phyloP scores from a whole-genome alignment of 2,113 vertebrate genomes.

The Galbula dea region DNA sequence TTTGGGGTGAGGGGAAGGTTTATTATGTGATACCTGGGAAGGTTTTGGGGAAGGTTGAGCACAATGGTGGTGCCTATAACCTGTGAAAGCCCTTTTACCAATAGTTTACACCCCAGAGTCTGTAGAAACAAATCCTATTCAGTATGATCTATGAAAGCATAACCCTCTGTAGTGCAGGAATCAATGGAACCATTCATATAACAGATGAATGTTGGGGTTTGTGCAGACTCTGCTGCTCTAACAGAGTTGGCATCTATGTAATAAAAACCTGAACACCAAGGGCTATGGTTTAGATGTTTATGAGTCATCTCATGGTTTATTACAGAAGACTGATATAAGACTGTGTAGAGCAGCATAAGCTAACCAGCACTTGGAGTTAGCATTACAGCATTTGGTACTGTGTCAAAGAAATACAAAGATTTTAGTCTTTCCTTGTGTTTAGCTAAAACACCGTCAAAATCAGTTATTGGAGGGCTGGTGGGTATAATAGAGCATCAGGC shows the following conservation, averaged over 20 bases:
- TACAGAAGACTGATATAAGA: conserved; percentile 9
- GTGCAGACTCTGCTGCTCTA: conserved; percentile 10
- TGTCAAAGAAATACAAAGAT: background rate
- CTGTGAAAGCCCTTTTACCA: background rate
- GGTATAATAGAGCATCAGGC: background rate
- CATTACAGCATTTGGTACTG: background rate
- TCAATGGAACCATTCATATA: conserved; percentile 56
- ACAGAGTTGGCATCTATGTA: conserved; percentile 53
- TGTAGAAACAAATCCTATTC: conserved; percentile 41
- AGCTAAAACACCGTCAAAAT: background rate
- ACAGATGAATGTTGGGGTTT: conserved; percentile 23
- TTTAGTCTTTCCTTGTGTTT: background rate
- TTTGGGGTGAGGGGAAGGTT: background rate
- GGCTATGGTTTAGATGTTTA: conserved; percentile 51
- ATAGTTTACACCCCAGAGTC: conserved; percentile 15
- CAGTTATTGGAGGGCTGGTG: background rate
- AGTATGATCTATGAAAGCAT: conserved; percentile 57
- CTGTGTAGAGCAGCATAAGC: background rate
- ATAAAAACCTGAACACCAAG: conserved; percentile 46
- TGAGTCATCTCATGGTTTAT: conserved; percentile 48
- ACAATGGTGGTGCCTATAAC: background rate
- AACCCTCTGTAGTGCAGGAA: conserved; percentile 47
- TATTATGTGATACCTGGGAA: background rate
- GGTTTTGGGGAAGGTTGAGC: background rate
- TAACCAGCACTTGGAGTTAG: background rate